Base-by-base conservation (phyloP, 1,140 invertebrate species). In the Drosophila oshimai region DNA sequence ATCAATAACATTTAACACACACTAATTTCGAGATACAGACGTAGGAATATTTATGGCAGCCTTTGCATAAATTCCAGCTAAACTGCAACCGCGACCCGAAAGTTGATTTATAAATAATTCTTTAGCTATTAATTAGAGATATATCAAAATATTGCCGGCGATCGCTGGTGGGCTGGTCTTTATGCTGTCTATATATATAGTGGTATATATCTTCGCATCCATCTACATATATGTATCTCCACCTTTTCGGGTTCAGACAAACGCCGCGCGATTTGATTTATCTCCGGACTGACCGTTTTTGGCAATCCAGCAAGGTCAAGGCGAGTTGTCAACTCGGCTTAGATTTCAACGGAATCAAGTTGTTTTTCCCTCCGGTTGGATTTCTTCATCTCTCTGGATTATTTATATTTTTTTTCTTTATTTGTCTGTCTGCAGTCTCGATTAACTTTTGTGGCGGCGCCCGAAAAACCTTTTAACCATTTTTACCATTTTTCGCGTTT, bases 1-100 rank as follows among this genome's bases (percentile, higher is more conserved):
- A 84, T 84, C 79, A 84, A 84, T 84, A 84, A 86, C 79, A 75
- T 75, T 79, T 86, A 84, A 75, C 61, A 67, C 79, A 62, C 75
- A 75, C 81, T 80, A 74, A 86, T 74, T 74, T 71, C 33, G 29
- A 57, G 69, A 57, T n/a, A 17, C 39, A 33, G 22, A 60, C 15
- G 24, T 5, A 9, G 6, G 20, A n/a, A 42, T 50, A 76, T 71
- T 64, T 64, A 58, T 76, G 58, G 18, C 69, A 37, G 68, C 37
- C 68, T 61, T 72, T 71, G 68, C 53, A 44, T 46, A 55, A 83
- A 79, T 84, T 84, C 79, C 75, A 61, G 65, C 60, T 74, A 86
- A 83, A 81, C 46, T 71, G 37, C 26, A 61, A 31, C 54, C 68
- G 31, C 37, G 13, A 39, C 24, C 68, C 54, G 37, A 71, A 61